These are phyloP conservation scores for Pardosa pseudoannulata DNA, from an alignment of 2,888 invertebrate genomes.

Conservation along the genomic window DNA sequence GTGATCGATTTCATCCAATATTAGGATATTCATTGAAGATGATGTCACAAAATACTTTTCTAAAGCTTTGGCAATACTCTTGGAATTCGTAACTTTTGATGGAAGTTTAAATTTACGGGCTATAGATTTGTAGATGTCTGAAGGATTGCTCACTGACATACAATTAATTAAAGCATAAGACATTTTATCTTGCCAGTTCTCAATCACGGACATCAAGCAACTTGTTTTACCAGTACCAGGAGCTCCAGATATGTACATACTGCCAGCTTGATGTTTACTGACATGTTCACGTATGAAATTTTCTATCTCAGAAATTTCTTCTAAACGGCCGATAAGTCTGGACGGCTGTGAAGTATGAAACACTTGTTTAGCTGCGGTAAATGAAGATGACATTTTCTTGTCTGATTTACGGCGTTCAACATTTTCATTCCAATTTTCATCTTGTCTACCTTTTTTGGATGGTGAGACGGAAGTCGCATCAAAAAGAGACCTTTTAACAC, in stretches of 20 bases:
- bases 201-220: conserved; percentile 83
- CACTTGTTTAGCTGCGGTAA: conserved; percentile 48
- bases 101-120: conserved; percentile 84
- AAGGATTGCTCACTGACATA: conserved; percentile 90
- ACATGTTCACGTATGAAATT: conserved; percentile 84
- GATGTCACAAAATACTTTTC: conserved; percentile 82
- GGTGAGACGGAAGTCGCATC: not conserved
- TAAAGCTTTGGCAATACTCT: conserved; percentile 83
- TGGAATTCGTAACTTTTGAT: conserved; percentile 74
- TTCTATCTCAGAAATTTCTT: conserved; percentile 80
- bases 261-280: conserved; percentile 83
- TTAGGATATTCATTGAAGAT: conserved; percentile 80
- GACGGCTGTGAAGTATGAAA: conserved; percentile 60
- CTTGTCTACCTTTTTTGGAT: conserved; percentile 31
- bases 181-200: conserved; percentile 78
- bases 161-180: conserved; percentile 89
- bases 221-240: conserved; percentile 99
- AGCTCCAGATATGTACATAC: conserved; percentile 95
- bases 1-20: conserved; percentile 97
- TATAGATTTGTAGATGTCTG: conserved; percentile 87
- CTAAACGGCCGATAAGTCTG: conserved; percentile 54
- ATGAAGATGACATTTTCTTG: no score
- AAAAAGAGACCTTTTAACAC: conserved; percentile 50
- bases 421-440: conserved; percentile 22
- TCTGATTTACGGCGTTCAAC: no score